Base-by-base conservation (phyloP, 2,797 vertebrate species). In the Jordanella pulchra region DNA sequence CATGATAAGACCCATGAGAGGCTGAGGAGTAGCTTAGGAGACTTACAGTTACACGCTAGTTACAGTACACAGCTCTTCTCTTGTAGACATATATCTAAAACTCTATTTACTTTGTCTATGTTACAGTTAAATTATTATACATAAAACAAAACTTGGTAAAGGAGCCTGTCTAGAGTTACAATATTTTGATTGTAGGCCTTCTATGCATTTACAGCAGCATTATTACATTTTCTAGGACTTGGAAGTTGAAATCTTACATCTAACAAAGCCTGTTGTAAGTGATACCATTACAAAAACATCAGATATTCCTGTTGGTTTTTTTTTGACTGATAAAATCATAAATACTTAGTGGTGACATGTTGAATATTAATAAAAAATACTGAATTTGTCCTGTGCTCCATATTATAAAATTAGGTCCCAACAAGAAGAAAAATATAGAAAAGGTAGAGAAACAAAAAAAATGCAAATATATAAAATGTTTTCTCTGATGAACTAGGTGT, bases 1-100 rank as follows among this genome's bases (percentile, higher is more conserved):
- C 74, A 81, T 94, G 93, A 95, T 86, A 89, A 89, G 91, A 92
- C 89, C 93, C 93, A 94, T 93, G 90, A 93, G 83, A 80, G 66
- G 69, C 81, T 54, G 72, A 83, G 78, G 71, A 82, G 78, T 73
- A 86, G 80, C 86, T 61, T 79, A 80, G 79, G 78, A 80, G 83
- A 91, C 89, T 90, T 80, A 89, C 72, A 65, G 70, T 84, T 84
- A 86, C 84, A 82, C 76, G 84, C 85, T 54, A 86, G 83, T 89
- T 87, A 87, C 35, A 39, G 35, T 39, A 39, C 85, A 85, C 87
- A 75, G 53, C 81, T 78, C 75, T 70, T 87, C 79, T 80, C 65
- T 69, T 71, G 68, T 30, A 75, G 83, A 85, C 84, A 71, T 87
- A 79, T 77, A 78, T 87, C 78, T 78, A 73, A 25, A 64, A 73